A percentile compares a stretch with the other conserved stretches of the same genome.
phyloP scores from a whole-genome alignment of 2,113 vertebrate genomes.

The Pionites leucogaster region DNA sequence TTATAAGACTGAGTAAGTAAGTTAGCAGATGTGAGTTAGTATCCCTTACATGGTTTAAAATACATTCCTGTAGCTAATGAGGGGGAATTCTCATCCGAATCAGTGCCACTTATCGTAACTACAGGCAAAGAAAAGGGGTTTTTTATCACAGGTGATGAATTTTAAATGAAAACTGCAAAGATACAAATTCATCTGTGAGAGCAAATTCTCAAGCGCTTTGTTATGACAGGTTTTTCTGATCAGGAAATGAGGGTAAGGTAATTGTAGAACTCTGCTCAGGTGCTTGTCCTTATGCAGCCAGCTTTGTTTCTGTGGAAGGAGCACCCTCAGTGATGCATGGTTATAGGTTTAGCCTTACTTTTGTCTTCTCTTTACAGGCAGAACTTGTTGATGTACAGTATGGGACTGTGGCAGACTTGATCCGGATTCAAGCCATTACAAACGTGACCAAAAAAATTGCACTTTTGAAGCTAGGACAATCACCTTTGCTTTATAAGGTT shows the following conservation, averaged over 20 bases:
- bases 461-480: conserved; percentile 88
- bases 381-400: conserved; percentile 91
- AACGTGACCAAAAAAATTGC: conserved; percentile 87
- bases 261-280: not conserved
- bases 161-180: not conserved
- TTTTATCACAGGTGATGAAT: not conserved
- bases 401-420: conserved; percentile 82
- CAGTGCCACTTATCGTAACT: not conserved
- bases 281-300: accelerated
- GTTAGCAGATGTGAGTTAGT: not conserved
- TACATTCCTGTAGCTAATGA: not conserved
- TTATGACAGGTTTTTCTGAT: not conserved
- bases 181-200: not conserved
- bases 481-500: conserved; percentile 91
- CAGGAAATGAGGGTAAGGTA: not conserved
- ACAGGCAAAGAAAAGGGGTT: accelerated
- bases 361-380: conserved; percentile 73
- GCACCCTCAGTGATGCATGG: not conserved
- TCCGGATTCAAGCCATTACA: conserved; percentile 67
- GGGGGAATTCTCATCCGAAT: not conserved
- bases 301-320: not conserved
- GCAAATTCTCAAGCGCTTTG: not conserved
- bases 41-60: not conserved
- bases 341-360: not conserved
- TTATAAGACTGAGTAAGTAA: not conserved